Evolutionary conservation across 2,888 invertebrate genomes (phyloP), one percentile per base, ranked within the genome.

Genomic region (Saturnia pavonia): DNA sequence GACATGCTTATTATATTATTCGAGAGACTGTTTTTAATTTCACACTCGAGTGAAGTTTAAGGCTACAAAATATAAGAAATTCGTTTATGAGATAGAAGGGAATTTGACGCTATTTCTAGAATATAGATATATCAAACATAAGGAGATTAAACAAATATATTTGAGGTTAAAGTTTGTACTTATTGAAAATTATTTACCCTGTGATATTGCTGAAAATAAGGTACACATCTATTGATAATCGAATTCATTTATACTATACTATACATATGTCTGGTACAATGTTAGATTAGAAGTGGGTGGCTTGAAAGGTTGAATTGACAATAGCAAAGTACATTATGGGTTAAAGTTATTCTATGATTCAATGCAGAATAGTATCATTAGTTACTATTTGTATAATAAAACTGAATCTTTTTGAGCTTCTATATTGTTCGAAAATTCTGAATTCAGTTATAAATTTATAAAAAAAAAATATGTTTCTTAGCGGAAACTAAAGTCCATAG

Each of bases 261-360:
- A n/a, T n/a, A n/a, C n/a, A 86, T 86, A 83, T 83, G 80, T 82
- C 76, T 79, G 79, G 79, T 82, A 91, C 88, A 91, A 89, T 91
- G 86, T 83, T 80, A 84, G 89, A 84, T 87, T 87, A 88, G 92
- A 92, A 85, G 80, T 82, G 88, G 90, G 91, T 92, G 92, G 93
- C 87, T 43, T 43, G 43, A 34, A 34, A 34, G 34, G 34, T 91
- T 79, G 78, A 22, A 48, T 40, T 27, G 65, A 45, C 72, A 78
- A 77, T 74, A 71, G 77, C 70, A 25, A 22, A 57, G 25, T 60
- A 25, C 27, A 25, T 57, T 27, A 57, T 25, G 12, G 14, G 45
- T 57, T 34, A 27, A 67, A 67, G 43, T 72, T 67, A 67, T 60
- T 72, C 69, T 68, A 68, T 60, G 14, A 27, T 25, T 22, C 54